Evolutionary conservation across 2,113 vertebrate species (phyloP), one percentile per base, ranked within the genome.

Genomic region (Amblyornis subalaris): DNA sequence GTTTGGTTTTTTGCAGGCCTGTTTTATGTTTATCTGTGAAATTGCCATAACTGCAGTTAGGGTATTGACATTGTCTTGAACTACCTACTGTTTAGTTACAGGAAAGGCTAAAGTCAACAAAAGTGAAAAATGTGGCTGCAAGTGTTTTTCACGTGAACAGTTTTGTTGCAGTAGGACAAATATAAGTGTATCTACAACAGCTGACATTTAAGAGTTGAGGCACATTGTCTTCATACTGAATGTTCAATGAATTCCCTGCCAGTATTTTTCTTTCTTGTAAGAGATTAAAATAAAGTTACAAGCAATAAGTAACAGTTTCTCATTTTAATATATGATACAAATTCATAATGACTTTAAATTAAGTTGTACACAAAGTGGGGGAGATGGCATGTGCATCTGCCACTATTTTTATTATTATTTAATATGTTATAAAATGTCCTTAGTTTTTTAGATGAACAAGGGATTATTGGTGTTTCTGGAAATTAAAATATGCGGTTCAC

Each of bases 231-330:
- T 85, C 16, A 3, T 77, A 72, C 38, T 36, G 40, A 93, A 88
- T 4, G 0, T 65, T 65, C 51, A 13, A 81, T 22, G 15, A 69
- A 67, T 89, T 77, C 47, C 21, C 28, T 88, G 64, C 10, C 73
- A 70, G 36, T 77, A 83, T 70, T 75, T 77, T 85, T 80, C 22
- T 10, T 88, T 93, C 29, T 85, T 88, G 57, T 54, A 47, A 60
- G 42, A 92, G 38, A 22, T 94, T 84, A 90, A 85, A 76, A 84
- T 79, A 90, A 75, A 93, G 42, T 94, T 73, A 61, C 22, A 83
- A 88, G 22, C 29, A 88, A 53, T 64, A 93, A 91, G 51, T 54
- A 85, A 80, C 47, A 74, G 50, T 35, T 78, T 89, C 70, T 69
- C 29, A 58, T 76, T 89, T 96, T 88, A 73, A 75, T 94, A 78